Evolutionary conservation across 2,888 invertebrate genomes (phyloP).

Genomic region (Drosophila robusta): DNA sequence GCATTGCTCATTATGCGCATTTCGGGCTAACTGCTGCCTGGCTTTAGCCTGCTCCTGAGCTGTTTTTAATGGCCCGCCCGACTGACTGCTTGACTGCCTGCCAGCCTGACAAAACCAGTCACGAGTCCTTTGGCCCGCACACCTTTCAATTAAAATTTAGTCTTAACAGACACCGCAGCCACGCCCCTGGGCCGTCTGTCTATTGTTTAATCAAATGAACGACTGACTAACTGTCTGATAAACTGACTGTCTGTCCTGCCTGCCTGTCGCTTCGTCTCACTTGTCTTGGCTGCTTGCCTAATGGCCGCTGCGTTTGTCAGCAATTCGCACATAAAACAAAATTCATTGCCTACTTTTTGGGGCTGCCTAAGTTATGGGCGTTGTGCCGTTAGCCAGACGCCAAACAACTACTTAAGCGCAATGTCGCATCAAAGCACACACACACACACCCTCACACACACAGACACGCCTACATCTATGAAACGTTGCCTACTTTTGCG

Average conservation of each 20-base stretch:
- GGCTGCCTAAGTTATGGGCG: constrained; percentile 28
- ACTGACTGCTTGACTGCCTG: constrained; percentile 1
- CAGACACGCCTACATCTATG: not conserved
- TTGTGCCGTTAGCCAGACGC: constrained; percentile 26
- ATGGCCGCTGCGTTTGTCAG: constrained; percentile 51
- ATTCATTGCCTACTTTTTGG: constrained; percentile 63
- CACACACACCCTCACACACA: constrained; percentile 1
- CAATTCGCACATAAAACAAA: constrained; percentile 59
- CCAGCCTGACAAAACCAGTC: not conserved
- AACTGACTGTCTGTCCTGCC: constrained; percentile 11
- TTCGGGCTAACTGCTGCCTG: constrained; percentile 12
- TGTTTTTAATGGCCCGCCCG: constrained; percentile 39
- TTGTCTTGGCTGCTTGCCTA: constrained; percentile 45
- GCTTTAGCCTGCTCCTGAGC: constrained; percentile 30
- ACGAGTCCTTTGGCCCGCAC: constrained; percentile 1
- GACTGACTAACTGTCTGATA: constrained; percentile 26
- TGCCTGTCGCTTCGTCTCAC: not conserved
- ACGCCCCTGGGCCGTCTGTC: constrained; percentile 1
- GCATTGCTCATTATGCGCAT: constrained; percentile 45
- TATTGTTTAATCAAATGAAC: constrained; percentile 12
- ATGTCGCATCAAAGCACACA: constrained; percentile 29
- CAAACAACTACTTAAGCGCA: constrained; percentile 36
- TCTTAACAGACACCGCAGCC: constrained; percentile 12
- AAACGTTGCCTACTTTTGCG: constrained; percentile 27
- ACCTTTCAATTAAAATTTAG: constrained; percentile 48